phyloP scores from a whole-genome alignment of 2,888 invertebrate genomes.

The Tetranychus piercei region DNA sequence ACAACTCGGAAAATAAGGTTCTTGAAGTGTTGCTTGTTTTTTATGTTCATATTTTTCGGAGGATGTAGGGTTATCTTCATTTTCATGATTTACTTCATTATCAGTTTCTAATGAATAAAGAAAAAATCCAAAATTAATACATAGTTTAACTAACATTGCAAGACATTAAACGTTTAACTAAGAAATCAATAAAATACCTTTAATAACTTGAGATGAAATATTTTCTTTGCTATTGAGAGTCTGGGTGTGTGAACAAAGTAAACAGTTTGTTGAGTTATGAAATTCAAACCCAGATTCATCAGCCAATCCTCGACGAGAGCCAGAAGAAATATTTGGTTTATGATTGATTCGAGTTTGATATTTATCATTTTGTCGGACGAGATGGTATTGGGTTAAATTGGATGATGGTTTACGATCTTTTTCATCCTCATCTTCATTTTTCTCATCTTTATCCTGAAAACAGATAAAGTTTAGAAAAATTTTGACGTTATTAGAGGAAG shows the following conservation, averaged over 20 bases:
- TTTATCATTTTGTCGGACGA: neutral
- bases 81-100: neutral
- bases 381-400: neutral
- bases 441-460: neutral
- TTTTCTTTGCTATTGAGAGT: neutral
- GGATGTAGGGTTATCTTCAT: neutral
- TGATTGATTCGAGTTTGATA: neutral
- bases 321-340: neutral
- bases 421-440: neutral
- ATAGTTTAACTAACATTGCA: neutral
- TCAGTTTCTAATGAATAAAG: neutral
- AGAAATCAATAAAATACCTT: neutral
- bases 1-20: neutral
- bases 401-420: neutral
- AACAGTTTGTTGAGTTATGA: constrained; percentile 26
- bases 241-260: constrained; percentile 21
- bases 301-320: neutral
- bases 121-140: neutral
- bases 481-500: too few species aligned
- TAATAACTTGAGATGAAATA: neutral
- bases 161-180: too few species aligned
- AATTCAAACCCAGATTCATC: constrained; percentile 24
- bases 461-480: neutral
- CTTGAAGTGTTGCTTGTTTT: neutral
- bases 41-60: neutral